Evolutionary conservation across 2,888 invertebrate genomes (phyloP), one percentile per base, ranked within the genome.

Genomic region (Tinea pellionella): DNA sequence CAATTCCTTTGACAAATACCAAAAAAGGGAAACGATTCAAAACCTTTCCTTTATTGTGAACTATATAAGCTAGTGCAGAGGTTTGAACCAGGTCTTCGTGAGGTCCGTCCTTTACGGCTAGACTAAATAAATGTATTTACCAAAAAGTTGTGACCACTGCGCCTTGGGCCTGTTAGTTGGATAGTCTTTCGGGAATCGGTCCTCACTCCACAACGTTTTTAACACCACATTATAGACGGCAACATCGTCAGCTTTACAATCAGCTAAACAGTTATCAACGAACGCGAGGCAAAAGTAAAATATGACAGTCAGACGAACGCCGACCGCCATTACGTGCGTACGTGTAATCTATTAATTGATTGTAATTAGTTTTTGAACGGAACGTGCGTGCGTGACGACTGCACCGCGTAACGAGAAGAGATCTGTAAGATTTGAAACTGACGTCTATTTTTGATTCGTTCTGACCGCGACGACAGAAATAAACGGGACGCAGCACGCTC

Each of bases 71-170:
- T n/a, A n/a, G n/a, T n/a, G n/a, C n/a, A n/a, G n/a, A n/a, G n/a
- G n/a, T n/a, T n/a, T n/a, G n/a, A n/a, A n/a, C n/a, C n/a, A n/a
- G n/a, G n/a, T n/a, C n/a, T n/a, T n/a, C n/a, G n/a, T n/a, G n/a
- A n/a, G n/a, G n/a, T n/a, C n/a, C n/a, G n/a, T n/a, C n/a, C n/a
- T n/a, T n/a, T n/a, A n/a, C n/a, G n/a, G n/a, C n/a, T n/a, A n/a
- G n/a, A n/a, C n/a, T 24, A 24, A 24, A 24, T 24, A 24, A 24
- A 3, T 24, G 6, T 24, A 24, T 24, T 92, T 78, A 97, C 97
- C 97, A 74, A 96, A 90, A 65, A 96, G 91, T 77, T 93, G 93
- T 68, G 96, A 96, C 94, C 96, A 97, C 75, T 97, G 96, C 11
- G 97, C 96, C 61, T 94, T 93, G 8, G 96, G 96, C 68, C 96